Base-by-base conservation (phyloP, 2,888 invertebrate species). In the Drosophila austrosaltans region DNA sequence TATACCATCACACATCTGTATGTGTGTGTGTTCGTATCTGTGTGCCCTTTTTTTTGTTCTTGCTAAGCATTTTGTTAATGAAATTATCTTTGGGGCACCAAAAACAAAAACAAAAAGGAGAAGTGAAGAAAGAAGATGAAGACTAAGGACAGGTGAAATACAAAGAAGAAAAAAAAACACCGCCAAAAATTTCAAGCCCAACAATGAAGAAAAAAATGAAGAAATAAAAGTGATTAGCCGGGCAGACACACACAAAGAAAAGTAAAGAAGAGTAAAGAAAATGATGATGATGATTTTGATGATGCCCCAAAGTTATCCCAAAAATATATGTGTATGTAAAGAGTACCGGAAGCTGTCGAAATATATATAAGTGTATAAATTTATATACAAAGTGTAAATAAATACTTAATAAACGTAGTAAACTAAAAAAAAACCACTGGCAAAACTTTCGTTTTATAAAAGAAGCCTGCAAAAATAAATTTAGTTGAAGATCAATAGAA, bases 81-180 rank as follows among this genome's bases (percentile, higher is more conserved):
- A 69, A 69, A 56, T 61, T 69, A 69, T 69, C 60, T 67, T 60
- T 20, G 32, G 53, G 68, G 32, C 40, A 54, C 53, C 28, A 53
- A 53, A 53, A 66, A 68, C 57, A 53, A n/a, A 10, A 53, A 48
- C 6, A 1, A 48, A 56, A 36, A 56, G 54, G 44, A 56, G 53
- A 48, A 36, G 44, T 28, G 28, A 53, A 53, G 36, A 42, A 20
- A 53, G 16, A 7, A 16, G 8, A 32, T 8, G 4, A 20, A 32
- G 20, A 32, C 20, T 20, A 32, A 16, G 10, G 36, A 56, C 56
- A 16, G 36, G 56, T 22, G 36, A 54, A 30, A 22, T 4, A 62
- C n/a, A 39, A 22, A 53, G 25, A 25, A 8, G 12, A 20, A 20
- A 8, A 20, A 20, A 48, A 25, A 16, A 25, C 1, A 42, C 25